These are phyloP conservation scores for Agapornis canus DNA, from an alignment of 2,797 vertebrate species.

Conservation along the genomic window DNA sequence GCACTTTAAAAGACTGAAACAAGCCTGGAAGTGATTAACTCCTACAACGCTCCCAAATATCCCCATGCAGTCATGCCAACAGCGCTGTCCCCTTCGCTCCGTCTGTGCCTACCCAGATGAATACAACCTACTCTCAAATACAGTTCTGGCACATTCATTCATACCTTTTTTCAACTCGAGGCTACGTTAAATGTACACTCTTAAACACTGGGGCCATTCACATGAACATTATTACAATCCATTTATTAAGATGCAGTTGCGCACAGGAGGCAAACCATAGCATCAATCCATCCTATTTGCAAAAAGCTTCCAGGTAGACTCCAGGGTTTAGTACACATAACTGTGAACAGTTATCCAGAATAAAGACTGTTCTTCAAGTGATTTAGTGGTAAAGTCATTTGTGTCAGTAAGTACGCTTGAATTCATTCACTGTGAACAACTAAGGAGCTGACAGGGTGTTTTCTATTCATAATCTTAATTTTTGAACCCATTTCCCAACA, in stretches of 20 bases:
- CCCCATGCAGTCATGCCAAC: not conserved
- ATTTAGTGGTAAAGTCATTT: not conserved
- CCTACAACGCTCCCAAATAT: not conserved
- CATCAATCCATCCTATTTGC: not conserved
- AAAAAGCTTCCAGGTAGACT: not conserved
- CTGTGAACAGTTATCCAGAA: not conserved
- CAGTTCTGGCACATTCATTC: constrained; percentile 38
- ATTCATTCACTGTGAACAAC: not conserved
- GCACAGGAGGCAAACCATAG: not conserved
- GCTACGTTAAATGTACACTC: constrained; percentile 4
- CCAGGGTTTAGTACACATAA: not conserved
- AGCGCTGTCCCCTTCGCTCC: not conserved
- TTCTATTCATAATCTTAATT: not conserved
- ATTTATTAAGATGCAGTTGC: constrained; percentile 40
- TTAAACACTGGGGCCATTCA: constrained; percentile 45
- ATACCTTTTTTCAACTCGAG: constrained; percentile 33
- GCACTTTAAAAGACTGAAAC: not conserved
- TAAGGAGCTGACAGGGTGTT: not conserved
- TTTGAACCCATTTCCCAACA: not conserved
- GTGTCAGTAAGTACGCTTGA: not conserved
- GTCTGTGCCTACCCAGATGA: not conserved
- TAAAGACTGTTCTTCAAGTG: not conserved
- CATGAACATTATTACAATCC: constrained; percentile 4
- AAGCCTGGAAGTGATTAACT: constrained; percentile 53
- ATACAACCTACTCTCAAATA: constrained; percentile 37